A percentile compares a stretch with the other conserved stretches of the same genome.
These are phyloP conservation scores for Romanogobio albipinnatus DNA, from an alignment of 2,113 vertebrate species.

Conservation along the genomic window DNA sequence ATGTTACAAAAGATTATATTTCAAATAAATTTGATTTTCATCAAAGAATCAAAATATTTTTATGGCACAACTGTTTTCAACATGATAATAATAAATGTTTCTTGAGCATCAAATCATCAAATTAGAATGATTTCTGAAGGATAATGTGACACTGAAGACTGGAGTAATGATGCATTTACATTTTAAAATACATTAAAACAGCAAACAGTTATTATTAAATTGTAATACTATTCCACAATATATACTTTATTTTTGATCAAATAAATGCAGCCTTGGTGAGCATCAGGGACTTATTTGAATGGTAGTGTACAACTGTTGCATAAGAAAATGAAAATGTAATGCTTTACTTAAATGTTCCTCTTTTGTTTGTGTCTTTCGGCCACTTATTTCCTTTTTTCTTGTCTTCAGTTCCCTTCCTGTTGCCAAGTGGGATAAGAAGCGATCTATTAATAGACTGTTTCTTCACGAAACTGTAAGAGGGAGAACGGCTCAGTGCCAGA, in stretches of 20 bases:
- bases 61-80: too few species aligned
- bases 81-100: neutral
- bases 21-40: too few species aligned
- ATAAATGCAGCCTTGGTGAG: neutral
- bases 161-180: neutral
- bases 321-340: constrained; percentile 46
- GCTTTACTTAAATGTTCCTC: constrained; percentile 67
- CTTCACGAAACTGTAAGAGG: constrained; percentile 68
- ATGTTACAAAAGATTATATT: too few species aligned
- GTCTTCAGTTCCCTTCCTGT: constrained; percentile 76
- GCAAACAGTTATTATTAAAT: neutral
- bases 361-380: constrained; percentile 72
- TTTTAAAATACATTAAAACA: neutral
- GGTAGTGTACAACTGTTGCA: neutral
- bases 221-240: neutral
- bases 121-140: neutral
- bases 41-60: too few species aligned
- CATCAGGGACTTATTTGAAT: neutral
- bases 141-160: neutral
- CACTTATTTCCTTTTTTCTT: constrained; percentile 73
- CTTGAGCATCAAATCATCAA: neutral
- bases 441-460: constrained; percentile 77
- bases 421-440: constrained; percentile 81
- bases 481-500: constrained; percentile 65
- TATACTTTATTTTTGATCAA: neutral